Conservation (phyloP, 92 coral and sea anemone species). For the Muricea muricata region DNA sequence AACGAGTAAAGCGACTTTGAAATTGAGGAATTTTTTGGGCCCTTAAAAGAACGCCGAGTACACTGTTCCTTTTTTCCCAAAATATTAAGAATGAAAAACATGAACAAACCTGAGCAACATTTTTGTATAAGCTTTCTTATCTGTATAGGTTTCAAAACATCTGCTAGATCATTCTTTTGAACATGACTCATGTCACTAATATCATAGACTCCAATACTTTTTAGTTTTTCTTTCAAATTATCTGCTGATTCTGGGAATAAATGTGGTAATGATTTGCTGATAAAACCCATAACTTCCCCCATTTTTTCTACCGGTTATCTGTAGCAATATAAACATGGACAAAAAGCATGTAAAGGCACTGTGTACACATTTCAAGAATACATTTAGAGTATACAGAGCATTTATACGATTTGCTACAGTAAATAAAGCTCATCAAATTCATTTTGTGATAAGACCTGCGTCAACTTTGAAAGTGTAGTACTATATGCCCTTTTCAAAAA, state of each 20-base stretch:
- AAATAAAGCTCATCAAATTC: no score
- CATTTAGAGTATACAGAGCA: no score
- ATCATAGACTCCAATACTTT: neutral
- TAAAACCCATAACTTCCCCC: neutral
- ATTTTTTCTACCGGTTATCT: neutral
- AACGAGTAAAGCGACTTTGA: no score
- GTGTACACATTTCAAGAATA: neutral
- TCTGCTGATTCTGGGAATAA: neutral
- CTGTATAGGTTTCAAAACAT: neutral
- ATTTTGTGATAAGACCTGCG: no score
- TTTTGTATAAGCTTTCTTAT: neutral
- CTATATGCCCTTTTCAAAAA: no score
- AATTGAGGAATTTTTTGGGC: no score
- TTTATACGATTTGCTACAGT: no score
- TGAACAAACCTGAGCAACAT: neutral
- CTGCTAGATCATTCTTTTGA: neutral
- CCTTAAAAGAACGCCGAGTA: no score
- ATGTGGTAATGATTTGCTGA: neutral
- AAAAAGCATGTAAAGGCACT: neutral
- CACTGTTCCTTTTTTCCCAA: no score
- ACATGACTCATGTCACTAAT: neutral
- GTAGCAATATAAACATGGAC: neutral
- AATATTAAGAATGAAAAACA: neutral
- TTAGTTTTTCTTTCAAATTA: neutral
- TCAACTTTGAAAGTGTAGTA: no score